phyloP scores from a whole-genome alignment of 2,797 vertebrate genomes.

The Scyliorhinus canicula region DNA sequence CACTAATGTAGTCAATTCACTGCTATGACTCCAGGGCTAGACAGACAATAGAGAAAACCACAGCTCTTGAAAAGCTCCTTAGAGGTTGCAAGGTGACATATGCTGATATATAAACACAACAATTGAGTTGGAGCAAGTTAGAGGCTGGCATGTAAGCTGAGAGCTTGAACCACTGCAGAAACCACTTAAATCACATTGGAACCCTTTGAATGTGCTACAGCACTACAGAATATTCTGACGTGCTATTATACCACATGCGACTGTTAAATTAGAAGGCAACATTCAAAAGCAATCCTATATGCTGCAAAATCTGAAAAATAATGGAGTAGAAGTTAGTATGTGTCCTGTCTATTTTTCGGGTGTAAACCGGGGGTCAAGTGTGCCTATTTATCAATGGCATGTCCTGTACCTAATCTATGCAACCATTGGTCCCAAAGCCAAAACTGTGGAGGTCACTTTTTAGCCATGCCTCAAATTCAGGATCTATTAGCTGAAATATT shows the following conservation, averaged over 20 bases:
- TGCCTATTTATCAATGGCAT: not conserved
- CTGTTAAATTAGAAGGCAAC: not conserved
- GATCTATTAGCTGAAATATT: not conserved
- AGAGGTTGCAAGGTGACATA: not conserved
- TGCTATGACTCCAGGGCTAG: not conserved
- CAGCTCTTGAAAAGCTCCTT: not conserved
- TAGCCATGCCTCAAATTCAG: not conserved
- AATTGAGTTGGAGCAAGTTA: not conserved
- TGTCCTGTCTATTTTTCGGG: not conserved
- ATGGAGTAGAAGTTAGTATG: not conserved
- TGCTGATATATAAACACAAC: not conserved
- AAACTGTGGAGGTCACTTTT: not conserved
- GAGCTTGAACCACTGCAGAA: not conserved
- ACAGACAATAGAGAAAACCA: constrained; percentile 3
- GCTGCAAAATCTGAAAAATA: not conserved
- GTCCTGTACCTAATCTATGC: not conserved
- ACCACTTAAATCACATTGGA: not conserved
- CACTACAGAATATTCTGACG: not conserved
- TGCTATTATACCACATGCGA: not conserved
- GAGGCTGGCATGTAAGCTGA: not conserved
- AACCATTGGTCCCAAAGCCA: not conserved
- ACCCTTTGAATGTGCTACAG: not conserved
- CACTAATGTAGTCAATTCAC: not conserved
- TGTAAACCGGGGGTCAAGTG: not conserved
- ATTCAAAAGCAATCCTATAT: not conserved